phyloP scores from a whole-genome alignment of 2,888 invertebrate species.

The Lacanobia wlatinum region DNA sequence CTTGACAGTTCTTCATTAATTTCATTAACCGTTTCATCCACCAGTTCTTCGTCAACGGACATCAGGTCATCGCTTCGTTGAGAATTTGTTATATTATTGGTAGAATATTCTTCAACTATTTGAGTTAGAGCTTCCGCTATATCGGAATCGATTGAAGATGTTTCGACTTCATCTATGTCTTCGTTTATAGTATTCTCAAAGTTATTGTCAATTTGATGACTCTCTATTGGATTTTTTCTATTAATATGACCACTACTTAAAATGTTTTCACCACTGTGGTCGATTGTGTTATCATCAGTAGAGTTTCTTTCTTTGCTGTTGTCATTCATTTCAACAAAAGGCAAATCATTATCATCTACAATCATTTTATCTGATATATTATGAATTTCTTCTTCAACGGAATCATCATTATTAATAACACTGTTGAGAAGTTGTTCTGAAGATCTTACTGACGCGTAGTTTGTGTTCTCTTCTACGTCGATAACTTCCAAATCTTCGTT shows the following conservation, averaged over 20 bases:
- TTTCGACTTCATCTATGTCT: constrained; percentile 39
- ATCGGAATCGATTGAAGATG: constrained; percentile 69
- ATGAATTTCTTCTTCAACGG: constrained; percentile 13
- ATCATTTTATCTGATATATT: constrained; percentile 50
- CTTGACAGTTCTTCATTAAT: constrained; percentile 76
- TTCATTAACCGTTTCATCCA: constrained; percentile 79
- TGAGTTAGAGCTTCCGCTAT: constrained; percentile 83
- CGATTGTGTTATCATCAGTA: not conserved
- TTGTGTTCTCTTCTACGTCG: constrained; percentile 35
- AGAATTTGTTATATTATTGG: constrained; percentile 57
- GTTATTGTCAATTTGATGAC: constrained; percentile 2
- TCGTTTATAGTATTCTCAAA: constrained; percentile 13
- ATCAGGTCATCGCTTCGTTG: constrained; percentile 64
- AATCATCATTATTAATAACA: constrained; percentile 63
- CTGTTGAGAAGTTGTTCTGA: constrained; percentile 75
- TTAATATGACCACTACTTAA: not conserved
- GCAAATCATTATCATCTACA: constrained; percentile 27
- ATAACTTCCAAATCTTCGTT: constrained; percentile 1
- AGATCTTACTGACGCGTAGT: constrained; percentile 69
- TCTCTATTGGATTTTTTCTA: constrained; percentile 10
- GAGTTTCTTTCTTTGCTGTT: constrained; percentile 7
- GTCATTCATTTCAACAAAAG: constrained; percentile 16
- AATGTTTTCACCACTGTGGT: not conserved
- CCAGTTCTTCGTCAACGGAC: constrained; percentile 78
- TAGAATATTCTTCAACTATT: constrained; percentile 78